A percentile compares a stretch with the other conserved stretches of the same genome.
phyloP scores from a whole-genome alignment of 2,113 vertebrate genomes.

The Paralichthys olivaceus region DNA sequence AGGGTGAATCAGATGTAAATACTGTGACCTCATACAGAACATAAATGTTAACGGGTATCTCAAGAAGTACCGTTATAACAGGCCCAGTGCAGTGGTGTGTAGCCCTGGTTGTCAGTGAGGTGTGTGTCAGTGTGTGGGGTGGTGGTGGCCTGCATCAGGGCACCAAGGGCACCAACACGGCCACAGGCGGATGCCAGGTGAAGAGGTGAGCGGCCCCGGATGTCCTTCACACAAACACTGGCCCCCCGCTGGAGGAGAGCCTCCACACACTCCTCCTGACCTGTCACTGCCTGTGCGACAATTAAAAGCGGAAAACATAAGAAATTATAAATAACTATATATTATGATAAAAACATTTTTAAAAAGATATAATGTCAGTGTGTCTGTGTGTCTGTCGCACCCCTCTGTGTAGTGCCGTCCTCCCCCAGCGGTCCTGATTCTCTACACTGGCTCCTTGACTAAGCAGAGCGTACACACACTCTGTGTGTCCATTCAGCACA shows the following conservation, averaged over 20 bases:
- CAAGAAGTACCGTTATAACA: slow-evolving; percentile 91
- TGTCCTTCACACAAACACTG: slow-evolving; percentile 87
- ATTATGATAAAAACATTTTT: not conserved
- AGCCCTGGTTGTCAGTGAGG: slow-evolving; percentile 92
- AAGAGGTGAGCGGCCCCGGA: slow-evolving; percentile 89
- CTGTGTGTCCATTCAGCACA: slow-evolving; percentile 95
- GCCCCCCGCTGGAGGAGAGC: slow-evolving; percentile 92
- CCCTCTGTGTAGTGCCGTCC: slow-evolving; percentile 94
- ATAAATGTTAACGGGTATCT: not conserved
- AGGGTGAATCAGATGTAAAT: not conserved
- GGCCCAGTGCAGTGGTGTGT: slow-evolving; percentile 98
- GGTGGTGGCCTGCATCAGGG: slow-evolving; percentile 88
- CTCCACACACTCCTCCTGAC: slow-evolving; percentile 95
- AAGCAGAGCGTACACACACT: slow-evolving; percentile 94
- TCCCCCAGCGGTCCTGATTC: slow-evolving; percentile 94
- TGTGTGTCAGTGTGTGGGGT: slow-evolving; percentile 81
- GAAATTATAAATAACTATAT: not conserved
- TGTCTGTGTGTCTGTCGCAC: slow-evolving; percentile 78
- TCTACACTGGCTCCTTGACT: slow-evolving; percentile 95
- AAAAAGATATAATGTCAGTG: not conserved
- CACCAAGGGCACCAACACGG: slow-evolving; percentile 89
- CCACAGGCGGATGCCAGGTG: slow-evolving; percentile 95
- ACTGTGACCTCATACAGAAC: not conserved
- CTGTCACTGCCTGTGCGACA: slow-evolving; percentile 89
- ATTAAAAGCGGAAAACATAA: not conserved